phyloP scores from a whole-genome alignment of 2,888 invertebrate species.

The Drosophila paramelanica region DNA sequence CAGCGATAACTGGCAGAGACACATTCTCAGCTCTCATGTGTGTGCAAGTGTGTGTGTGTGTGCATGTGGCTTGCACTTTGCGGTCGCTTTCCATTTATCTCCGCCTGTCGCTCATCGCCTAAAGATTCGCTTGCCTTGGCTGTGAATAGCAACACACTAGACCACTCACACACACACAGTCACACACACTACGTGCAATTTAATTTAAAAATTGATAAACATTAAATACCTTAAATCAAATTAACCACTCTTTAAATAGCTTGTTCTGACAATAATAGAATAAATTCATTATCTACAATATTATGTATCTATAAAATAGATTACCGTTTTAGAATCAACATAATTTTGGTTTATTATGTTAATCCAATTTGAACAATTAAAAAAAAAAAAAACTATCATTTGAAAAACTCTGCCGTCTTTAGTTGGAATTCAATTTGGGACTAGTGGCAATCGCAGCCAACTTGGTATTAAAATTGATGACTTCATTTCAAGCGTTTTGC shows the following conservation, averaged over 20 bases:
- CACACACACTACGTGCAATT: constrained; percentile 2
- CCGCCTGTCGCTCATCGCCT: constrained; percentile 10
- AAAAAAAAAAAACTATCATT: too few species aligned
- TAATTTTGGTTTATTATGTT: too few species aligned
- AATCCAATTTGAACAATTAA: too few species aligned
- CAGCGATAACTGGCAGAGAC: constrained; percentile 50
- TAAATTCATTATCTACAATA: too few species aligned
- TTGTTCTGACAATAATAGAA: not conserved
- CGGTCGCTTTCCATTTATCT: constrained; percentile 54
- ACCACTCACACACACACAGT: constrained; percentile 1
- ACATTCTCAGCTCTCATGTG: constrained; percentile 28
- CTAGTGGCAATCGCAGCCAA: constrained; percentile 18
- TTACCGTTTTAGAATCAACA: too few species aligned
- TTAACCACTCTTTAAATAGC: constrained; percentile 1
- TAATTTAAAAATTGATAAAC: not conserved
- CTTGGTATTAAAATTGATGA: constrained; percentile 53
- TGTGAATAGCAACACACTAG: too few species aligned
- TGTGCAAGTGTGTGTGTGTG: constrained; percentile 12
- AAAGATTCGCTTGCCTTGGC: constrained; percentile 9
- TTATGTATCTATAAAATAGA: too few species aligned
- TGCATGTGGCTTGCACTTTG: constrained; percentile 57
- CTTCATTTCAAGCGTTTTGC: constrained; percentile 34
- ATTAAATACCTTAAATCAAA: not conserved
- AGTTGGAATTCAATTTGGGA: constrained; percentile 3
- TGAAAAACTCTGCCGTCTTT: not conserved